Conservation (phyloP, 2,888 invertebrate genomes). For the Tetanocera ferruginea region DNA sequence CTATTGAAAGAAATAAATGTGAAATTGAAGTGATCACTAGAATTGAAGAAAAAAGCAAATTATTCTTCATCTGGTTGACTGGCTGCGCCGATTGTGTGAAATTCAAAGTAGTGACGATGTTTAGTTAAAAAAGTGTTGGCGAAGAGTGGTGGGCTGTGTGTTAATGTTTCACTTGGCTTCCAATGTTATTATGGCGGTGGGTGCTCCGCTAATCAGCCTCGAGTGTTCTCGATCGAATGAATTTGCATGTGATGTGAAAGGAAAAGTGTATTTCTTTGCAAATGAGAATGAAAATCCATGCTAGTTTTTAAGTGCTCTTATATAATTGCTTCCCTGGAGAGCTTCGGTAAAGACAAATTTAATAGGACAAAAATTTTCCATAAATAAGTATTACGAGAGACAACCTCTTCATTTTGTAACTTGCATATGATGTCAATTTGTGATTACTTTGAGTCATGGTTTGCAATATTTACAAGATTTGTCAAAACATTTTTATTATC, state of each 20-base stretch:
- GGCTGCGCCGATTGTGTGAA: neutral
- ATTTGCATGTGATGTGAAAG: conserved; percentile 18
- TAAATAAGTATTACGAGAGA: too few species aligned
- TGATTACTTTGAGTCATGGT: too few species aligned
- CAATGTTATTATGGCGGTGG: conserved; percentile 8
- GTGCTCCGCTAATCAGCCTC: conserved; percentile 30
- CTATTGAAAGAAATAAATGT: neutral
- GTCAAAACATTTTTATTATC: too few species aligned
- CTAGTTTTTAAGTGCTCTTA: neutral
- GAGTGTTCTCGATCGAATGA: conserved; percentile 21
- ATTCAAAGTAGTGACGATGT: neutral
- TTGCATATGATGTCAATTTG: too few species aligned
- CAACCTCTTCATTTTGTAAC: too few species aligned
- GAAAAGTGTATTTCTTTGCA: neutral
- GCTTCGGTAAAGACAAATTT: too few species aligned
- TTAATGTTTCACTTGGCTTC: neutral
- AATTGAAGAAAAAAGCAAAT: conserved; percentile 18
- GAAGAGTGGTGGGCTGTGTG: neutral
- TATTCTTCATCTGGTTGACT: conserved; percentile 41
- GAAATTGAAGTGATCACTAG: neutral
- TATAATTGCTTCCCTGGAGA: too few species aligned
- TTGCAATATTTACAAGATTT: too few species aligned
- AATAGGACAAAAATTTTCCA: too few species aligned
- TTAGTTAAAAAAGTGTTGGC: neutral
- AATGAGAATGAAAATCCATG: neutral